Percentiles rank a stretch among this genome's conserved stretches.
Conservation (phyloP, 2,797 vertebrate genomes). For the Lepus townsendii region DNA sequence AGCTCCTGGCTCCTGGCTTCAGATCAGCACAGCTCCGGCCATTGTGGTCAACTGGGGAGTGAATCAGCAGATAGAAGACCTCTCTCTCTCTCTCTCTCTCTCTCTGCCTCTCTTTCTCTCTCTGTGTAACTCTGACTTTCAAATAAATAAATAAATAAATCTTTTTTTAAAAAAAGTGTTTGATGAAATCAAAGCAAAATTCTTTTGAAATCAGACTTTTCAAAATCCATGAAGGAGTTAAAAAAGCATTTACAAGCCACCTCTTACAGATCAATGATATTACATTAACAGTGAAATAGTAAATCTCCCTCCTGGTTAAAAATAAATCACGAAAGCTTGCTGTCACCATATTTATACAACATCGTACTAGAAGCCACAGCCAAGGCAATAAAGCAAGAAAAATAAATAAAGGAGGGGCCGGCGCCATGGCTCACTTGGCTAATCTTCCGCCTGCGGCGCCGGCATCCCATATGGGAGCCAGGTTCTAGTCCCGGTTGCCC, state of each 20-base stretch:
- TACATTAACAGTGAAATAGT: neutral
- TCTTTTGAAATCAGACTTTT: constrained; percentile 28
- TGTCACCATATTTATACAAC: neutral
- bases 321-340: neutral
- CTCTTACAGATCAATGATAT: neutral
- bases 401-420: neutral
- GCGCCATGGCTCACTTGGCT: no score
- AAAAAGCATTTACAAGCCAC: neutral
- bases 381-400: neutral
- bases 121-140: no score
- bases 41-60: no score
- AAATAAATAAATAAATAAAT: no score
- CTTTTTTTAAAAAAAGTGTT: neutral
- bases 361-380: neutral
- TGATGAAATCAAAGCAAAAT: neutral
- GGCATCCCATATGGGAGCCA: no score
- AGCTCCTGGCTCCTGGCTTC: no score
- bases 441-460: no score
- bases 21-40: no score
- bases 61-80: no score
- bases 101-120: no score
- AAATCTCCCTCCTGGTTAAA: neutral
- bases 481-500: no score
- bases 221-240: neutral
- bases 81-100: no score